Evolutionary conservation across 2,797 vertebrate species (phyloP), one percentile per base, ranked within the genome.

Genomic region (Melanotaenia trifasciata): DNA sequence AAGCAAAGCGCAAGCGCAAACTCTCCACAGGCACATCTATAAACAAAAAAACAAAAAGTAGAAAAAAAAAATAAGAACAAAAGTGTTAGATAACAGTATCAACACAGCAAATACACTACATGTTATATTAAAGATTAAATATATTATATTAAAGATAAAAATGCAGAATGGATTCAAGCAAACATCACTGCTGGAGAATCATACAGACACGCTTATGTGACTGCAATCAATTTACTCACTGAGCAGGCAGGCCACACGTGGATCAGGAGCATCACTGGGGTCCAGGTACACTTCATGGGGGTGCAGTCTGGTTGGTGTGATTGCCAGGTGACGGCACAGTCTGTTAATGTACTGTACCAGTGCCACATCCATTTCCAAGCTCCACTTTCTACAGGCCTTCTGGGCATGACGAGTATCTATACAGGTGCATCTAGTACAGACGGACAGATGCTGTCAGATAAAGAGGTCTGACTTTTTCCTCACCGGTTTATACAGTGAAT

Each of bases 231-330:
- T 22, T 30, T 13, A 74, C 96, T 0, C 94, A 98, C 98, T 96
- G 61, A 97, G 84, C 43, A 99, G 94, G 35, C 94, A 96, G 85
- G 96, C 88, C 67, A 98, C 95, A 16, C 96, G 95, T 51, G 97
- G 97, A 81, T 99, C 98, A 1, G 96, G 93, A 0, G 93, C 68
- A 0, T 99, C 97, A 0, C 95, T 92, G 0, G 96, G 91, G 79
- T 99, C 98, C 90, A 99, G 88, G 84, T 99, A 99, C 45, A 97
- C 97, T 78, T 99, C 98, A 1, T 99, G 98, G 33, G 98, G 98
- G 79, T 99, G 98, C 0, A 99, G 95, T 20, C 98, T 94, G 0
- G 96, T 95, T 0, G 98, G 98, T 0, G 97, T 99, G 86, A 99
- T 98, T 22, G 98, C 98, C 54, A 99, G 94, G 85, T 99, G 97